Percentiles rank a stretch among this genome's conserved stretches.
Evolutionary conservation across 1,140 invertebrate genomes (phyloP).

Genomic region (Cyclina sinensis): DNA sequence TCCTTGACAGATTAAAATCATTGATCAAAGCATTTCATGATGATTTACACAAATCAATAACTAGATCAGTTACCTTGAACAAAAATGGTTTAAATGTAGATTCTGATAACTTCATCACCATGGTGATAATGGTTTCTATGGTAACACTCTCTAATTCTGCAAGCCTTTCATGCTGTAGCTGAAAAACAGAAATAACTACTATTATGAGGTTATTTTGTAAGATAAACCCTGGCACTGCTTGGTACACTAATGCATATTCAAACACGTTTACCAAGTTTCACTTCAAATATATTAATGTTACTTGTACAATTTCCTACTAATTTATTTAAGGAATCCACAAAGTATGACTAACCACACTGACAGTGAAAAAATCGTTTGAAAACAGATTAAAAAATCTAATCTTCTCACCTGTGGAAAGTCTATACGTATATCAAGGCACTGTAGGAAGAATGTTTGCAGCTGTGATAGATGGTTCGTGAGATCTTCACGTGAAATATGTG

Average conservation of each 20-base stretch:
- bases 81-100: constrained; percentile 95
- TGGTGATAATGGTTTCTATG: constrained; percentile 91
- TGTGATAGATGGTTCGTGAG: constrained; percentile 88
- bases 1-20: too few species aligned
- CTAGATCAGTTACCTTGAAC: constrained; percentile 89
- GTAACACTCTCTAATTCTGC: constrained; percentile 91
- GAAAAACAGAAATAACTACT: background rate
- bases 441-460: constrained; percentile 92
- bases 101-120: constrained; percentile 96
- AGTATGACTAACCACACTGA: too few species aligned
- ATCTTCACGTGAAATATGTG: constrained; percentile 88
- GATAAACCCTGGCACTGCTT: too few species aligned
- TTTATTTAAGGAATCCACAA: too few species aligned
- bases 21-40: too few species aligned
- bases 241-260: too few species aligned
- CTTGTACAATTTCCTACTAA: too few species aligned
- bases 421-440: constrained; percentile 91
- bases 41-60: too few species aligned
- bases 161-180: constrained; percentile 68
- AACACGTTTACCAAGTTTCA: too few species aligned
- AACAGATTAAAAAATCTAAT: background rate
- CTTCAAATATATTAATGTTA: too few species aligned
- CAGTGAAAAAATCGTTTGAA: too few species aligned
- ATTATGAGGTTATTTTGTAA: too few species aligned
- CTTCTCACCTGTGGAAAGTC: constrained; percentile 65